Base-by-base conservation (phyloP, 2,888 invertebrate genomes). In the Campopleginae sp. region DNA sequence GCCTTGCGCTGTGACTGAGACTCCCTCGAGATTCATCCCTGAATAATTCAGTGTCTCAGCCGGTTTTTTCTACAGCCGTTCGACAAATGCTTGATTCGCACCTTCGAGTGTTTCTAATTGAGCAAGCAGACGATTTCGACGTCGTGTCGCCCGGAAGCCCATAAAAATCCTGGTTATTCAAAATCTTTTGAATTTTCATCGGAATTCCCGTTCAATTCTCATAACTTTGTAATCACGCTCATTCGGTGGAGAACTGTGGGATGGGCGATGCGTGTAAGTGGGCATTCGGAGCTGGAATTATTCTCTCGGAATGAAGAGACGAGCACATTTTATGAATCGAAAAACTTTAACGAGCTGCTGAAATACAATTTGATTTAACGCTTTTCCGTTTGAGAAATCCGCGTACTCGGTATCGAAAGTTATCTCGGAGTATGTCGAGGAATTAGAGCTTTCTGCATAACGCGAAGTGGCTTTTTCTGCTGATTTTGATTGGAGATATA, bases 371-470 rank as follows among this genome's bases (percentile, higher is more conserved):
- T 65, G 14, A 38, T n/a, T 19, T 31, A 3, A 19, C 48, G 38
- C 42, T 42, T 54, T 51, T 66, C 12, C 12, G 27, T 27, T 71
- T 27, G 33, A 23, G 33, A 17, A 61, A 65, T n/a, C 71, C 46
- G 42, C 23, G 31, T 17, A 65, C 63, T 81, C 33, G 31, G 19
- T 54, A n/a, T 78, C 44, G 33, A 46, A 61, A 58, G 54, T 74
- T 54, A 38, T 44, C 44, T 10, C 23, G 48, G 61, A 42, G 44
- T 33, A 70, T 61, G 58, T 76, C 66, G 51, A 31, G n/a, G 31
- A 80, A 79, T 80, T 76, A 61, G 51, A 82, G 66, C 27, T 66
- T 72, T 46, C 79, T 48, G 12, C 44, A 76, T 71, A 70, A 76
- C 48, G 68, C 51, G 14, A 58, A 77, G 58, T 44, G 54, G 66